Evolutionary conservation across 1,140 invertebrate species (phyloP), one percentile per base, ranked within the genome.

Genomic region (Brachionus manjavacas): DNA sequence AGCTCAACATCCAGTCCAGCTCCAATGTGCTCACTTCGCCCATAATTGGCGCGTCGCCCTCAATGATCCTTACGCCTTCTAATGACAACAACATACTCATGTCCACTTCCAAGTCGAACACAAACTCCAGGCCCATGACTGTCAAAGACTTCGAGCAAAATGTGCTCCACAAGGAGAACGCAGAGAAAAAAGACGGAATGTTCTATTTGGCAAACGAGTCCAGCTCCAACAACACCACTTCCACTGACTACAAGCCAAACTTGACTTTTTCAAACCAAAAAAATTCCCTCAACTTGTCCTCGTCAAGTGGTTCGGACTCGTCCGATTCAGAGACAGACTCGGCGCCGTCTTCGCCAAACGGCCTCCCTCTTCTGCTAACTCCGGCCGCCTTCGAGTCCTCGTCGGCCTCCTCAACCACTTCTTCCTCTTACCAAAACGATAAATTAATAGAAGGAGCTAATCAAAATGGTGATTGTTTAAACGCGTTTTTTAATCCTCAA

Each of bases 141-240:
- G 79, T 81, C 25, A 60, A 81, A n/a, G 79, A 81, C 39, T 81
- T 81, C 35, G 79, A 81, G 28, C 31, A 81, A 23, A 81, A 81
- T 68, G 20, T 81, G 23, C 23, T 81, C 9, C 43, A 60, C 43
- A 12, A 81, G 2, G 35, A 72, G 14, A 72, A 28, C 3, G 23
- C 2, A 11, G 4, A 14, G 4, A 60, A 60, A 25, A 60, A 81
- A 66, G 23, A 64, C 11, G 68, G 39, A 55, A 81, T 76, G 72
- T 76, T 76, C 31, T 76, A 76, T 49, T 25, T 76, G 41, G 20
- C 41, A 12, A 76, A 76, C 14, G 72, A 76, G 16, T 49, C 72
- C 16, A 76, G 72, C 16, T 76, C 72, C 9, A 76, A 76, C 20
- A 76, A 76, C 25, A 76, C 72, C 4, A 76, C 72, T 14, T 49